Conservation (phyloP, 2,888 invertebrate genomes). For the Enchytraeus crypticus region DNA sequence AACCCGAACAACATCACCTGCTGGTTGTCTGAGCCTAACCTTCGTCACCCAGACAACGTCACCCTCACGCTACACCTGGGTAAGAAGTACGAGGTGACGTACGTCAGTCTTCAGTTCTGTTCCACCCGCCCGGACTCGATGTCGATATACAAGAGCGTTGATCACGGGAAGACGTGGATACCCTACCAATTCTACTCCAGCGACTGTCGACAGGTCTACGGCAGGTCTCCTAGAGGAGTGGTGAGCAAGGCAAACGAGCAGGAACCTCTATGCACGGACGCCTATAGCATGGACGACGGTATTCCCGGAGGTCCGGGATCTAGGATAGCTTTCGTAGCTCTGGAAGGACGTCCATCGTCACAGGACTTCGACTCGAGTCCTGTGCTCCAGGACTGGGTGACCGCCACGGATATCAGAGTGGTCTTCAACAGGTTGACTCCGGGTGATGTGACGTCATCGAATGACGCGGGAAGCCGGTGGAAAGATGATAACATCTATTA, state of each 20-base stretch:
- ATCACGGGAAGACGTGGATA: slow-evolving; percentile 56
- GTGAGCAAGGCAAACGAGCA: slow-evolving; percentile 74
- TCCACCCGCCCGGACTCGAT: slow-evolving; percentile 96
- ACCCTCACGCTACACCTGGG: slow-evolving; percentile 81
- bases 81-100: slow-evolving; percentile 93
- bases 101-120: slow-evolving; percentile 83
- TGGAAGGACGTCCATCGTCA: slow-evolving; percentile 87
- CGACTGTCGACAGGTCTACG: slow-evolving; percentile 83
- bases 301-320: slow-evolving; percentile 62
- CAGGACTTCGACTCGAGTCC: slow-evolving; percentile 80
- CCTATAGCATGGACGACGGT: slow-evolving; percentile 94
- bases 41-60: slow-evolving; percentile 61
- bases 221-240: slow-evolving; percentile 54
- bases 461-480: too few species aligned
- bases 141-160: slow-evolving; percentile 69
- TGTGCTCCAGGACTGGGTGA: slow-evolving; percentile 85
- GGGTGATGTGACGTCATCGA: slow-evolving; percentile 84
- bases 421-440: too few species aligned
- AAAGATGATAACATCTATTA: slow-evolving; percentile 91
- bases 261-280: slow-evolving; percentile 90
- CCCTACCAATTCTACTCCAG: slow-evolving; percentile 61
- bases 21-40: slow-evolving; percentile 81
- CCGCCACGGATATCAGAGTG: slow-evolving; percentile 85
- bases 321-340: slow-evolving; percentile 88
- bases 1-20: slow-evolving; percentile 95